These are phyloP conservation scores for Tipula helvola DNA, from an alignment of 2,888 invertebrate species.

Conservation along the genomic window DNA sequence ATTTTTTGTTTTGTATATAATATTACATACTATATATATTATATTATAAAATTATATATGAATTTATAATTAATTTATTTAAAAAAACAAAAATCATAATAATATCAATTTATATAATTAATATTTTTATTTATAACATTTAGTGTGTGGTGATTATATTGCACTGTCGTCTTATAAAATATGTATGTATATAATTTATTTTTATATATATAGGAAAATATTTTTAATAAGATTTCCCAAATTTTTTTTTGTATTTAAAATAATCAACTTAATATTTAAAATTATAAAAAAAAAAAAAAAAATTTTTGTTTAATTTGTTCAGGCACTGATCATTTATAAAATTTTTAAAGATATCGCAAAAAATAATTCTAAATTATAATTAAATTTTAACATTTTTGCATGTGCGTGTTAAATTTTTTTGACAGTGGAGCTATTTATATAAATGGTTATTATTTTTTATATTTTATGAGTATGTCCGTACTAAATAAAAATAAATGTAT, in stretches of 20 bases:
- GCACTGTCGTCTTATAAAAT: not conserved
- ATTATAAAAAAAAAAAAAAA: not conserved
- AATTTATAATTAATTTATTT: not conserved
- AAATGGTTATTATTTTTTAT: not conserved
- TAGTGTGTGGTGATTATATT: not conserved
- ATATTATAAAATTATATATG: not conserved
- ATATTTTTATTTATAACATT: not conserved
- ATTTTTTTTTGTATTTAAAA: not conserved
- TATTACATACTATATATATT: not conserved
- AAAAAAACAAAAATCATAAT: not conserved
- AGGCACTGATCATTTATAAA: not conserved
- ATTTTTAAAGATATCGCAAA: not conserved
- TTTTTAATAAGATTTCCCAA: not conserved
- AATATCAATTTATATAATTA: not conserved
- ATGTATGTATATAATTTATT: not conserved
- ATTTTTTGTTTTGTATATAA: not conserved
- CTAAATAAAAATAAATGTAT: not conserved
- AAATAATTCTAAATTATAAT: not conserved
- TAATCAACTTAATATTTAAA: not conserved
- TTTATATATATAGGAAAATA: not conserved
- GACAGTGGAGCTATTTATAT: not conserved
- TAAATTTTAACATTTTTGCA: not conserved
- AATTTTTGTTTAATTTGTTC: not conserved
- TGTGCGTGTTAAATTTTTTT: not conserved
- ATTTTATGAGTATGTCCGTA: not conserved